Conservation (phyloP, 2,888 invertebrate genomes). For the Lasius platythorax region DNA sequence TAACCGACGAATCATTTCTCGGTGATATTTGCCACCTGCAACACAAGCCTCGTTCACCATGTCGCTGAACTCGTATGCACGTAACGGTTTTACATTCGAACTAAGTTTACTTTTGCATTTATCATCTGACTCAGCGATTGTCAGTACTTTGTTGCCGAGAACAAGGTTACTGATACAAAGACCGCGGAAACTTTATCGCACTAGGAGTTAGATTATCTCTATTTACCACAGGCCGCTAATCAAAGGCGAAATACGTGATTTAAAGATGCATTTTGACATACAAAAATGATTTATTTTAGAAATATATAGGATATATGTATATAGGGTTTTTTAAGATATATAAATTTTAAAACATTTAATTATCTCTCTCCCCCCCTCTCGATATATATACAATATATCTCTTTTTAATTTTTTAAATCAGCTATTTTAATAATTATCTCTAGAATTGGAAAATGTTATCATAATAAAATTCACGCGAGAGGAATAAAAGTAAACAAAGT, state of each 20-base stretch:
- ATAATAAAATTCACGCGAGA: no score
- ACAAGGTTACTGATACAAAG: slow-evolving; percentile 53
- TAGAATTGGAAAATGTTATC: not conserved
- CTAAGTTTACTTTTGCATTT: slow-evolving; percentile 49
- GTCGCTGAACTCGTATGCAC: slow-evolving; percentile 46
- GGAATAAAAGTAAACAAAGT: no score
- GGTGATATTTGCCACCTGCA: slow-evolving; percentile 43
- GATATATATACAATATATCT: not conserved
- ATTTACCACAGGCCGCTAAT: not conserved
- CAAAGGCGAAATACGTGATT: not conserved
- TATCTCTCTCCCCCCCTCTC: not conserved
- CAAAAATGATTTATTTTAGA: not conserved
- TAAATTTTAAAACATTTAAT: not conserved
- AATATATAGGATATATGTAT: not conserved
- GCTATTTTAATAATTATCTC: not conserved
- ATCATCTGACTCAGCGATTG: slow-evolving; percentile 52
- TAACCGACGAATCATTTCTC: slow-evolving; percentile 41
- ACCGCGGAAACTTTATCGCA: slow-evolving; percentile 23
- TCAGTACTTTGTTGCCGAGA: slow-evolving; percentile 29
- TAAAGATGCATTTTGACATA: not conserved
- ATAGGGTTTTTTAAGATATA: not conserved
- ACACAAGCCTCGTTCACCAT: slow-evolving; percentile 9
- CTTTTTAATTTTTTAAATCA: not conserved
- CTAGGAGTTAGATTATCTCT: slow-evolving; percentile 26
- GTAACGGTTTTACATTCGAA: slow-evolving; percentile 47